Evolutionary conservation across 2,113 vertebrate species (phyloP), one percentile per base, ranked within the genome.

Genomic region (Pungitius pungitius): DNA sequence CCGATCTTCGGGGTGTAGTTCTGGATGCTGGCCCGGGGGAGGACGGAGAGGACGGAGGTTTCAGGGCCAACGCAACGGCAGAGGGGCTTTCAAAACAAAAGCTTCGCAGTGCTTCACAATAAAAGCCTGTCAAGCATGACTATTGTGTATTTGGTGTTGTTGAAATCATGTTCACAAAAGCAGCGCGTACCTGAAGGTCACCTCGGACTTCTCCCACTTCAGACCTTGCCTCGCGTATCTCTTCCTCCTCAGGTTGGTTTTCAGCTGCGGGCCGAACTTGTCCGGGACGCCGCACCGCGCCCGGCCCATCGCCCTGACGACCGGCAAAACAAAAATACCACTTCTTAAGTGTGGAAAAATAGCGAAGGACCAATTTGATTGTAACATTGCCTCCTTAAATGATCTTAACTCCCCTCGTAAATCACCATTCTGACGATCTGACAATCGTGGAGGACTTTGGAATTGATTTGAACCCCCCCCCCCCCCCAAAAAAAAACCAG

Each of bases 111-210:
- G 4, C 37, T 49, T 70, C 42, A 70, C 7, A 59, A 70, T 70
- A 59, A 58, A 69, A 57, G 39, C 24, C 9, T 20, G 27, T 20
- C 18, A 69, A 45, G 13, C 40, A 42, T 14, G 42, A 43, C 42
- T 43, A 5, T 12, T 22, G 43, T n/a, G n/a, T n/a, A n/a, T n/a
- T n/a, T n/a, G n/a, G n/a, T n/a, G n/a, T n/a, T n/a, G n/a, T n/a
- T n/a, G n/a, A n/a, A n/a, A n/a, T n/a, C n/a, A n/a, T n/a, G n/a
- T n/a, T n/a, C n/a, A n/a, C n/a, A n/a, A n/a, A n/a, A n/a, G n/a
- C n/a, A n/a, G n/a, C n/a, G n/a, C n/a, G 14, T 22, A 98, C 96
- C 96, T 96, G 92, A 94, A 98, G 35, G 95, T 97, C 80, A 98
- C 92, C 80, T 97, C 96, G 0, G 86, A 91, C 55, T 96, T 95